Evolutionary conservation across 35 echinoderm and acorn worm genomes (phyloP).

Genomic region (Lytechinus variegatus): DNA sequence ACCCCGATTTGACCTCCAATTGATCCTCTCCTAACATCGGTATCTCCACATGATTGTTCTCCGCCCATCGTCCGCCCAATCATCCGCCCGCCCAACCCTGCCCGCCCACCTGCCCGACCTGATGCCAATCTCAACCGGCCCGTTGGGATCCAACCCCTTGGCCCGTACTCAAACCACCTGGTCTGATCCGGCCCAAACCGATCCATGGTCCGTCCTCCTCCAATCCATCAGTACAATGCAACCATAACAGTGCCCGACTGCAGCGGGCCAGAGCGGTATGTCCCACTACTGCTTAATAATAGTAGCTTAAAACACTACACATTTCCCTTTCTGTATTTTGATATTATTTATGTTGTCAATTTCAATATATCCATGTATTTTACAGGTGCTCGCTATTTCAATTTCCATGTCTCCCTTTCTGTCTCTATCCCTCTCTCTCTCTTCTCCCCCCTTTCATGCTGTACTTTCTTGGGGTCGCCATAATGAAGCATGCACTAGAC

Average conservation of each 20-base stretch:
- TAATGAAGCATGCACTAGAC: not conserved
- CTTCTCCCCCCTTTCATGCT: no score
- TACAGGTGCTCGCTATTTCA: not conserved
- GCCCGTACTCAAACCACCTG: constrained; percentile 24
- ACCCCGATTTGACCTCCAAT: not conserved
- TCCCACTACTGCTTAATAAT: constrained; percentile 37
- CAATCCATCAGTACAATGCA: constrained; percentile 82
- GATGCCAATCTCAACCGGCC: not conserved
- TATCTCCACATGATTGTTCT: not conserved
- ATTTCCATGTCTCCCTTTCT: not conserved
- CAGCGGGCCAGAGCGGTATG: constrained; percentile 91
- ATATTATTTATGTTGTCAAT: not conserved
- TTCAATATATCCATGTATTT: not conserved
- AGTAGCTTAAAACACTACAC: constrained; percentile 33
- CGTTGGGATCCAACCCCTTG: not conserved
- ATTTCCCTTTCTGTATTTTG: constrained; percentile 19
- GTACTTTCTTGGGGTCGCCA: not conserved
- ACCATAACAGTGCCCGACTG: constrained; percentile 96
- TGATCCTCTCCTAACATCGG: not conserved
- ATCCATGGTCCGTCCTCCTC: constrained; percentile 23
- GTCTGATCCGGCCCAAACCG: constrained; percentile 29
- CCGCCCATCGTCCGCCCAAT: constrained; percentile 6
- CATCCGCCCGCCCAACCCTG: not conserved
- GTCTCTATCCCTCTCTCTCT: not conserved
- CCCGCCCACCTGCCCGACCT: not conserved